Conservation (phyloP, 2,113 vertebrate species). For the Callorhinus ursinus region DNA sequence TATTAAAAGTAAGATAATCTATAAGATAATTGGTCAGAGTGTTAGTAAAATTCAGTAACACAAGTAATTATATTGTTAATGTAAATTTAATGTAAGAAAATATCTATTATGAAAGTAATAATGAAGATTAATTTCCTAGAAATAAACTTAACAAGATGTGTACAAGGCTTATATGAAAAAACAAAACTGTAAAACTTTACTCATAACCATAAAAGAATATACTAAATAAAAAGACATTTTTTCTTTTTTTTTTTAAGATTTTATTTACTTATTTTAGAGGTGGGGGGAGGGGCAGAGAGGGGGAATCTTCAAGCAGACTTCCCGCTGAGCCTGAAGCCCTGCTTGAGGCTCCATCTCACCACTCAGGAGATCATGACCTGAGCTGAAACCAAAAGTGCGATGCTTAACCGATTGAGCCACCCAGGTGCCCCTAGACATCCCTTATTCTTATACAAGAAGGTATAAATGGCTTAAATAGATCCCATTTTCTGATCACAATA, state of each 20-base stretch:
- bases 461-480: not conserved
- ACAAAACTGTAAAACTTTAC: not conserved
- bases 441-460: not conserved
- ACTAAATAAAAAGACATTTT: not conserved
- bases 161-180: not conserved
- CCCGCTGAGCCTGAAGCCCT: not conserved
- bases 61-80: not conserved
- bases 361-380: not conserved
- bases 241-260: not conserved
- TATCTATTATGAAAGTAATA: not conserved
- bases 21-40: slow-evolving; percentile 1
- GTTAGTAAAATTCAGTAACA: slow-evolving; percentile 29
- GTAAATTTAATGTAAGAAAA: not conserved
- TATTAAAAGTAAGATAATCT: slow-evolving; percentile 23
- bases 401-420: not conserved
- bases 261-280: not conserved
- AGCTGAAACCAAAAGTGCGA: not conserved
- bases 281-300: not conserved
- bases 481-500: not conserved
- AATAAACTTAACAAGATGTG: not conserved
- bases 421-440: not conserved
- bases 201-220: not conserved
- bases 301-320: not conserved
- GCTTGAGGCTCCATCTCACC: not conserved
- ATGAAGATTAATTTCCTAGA: slow-evolving; percentile 27